Percentiles rank a stretch among this genome's conserved stretches.
phyloP scores from a whole-genome alignment of 2,888 invertebrate genomes.

The Megastigmus dorsalis region DNA sequence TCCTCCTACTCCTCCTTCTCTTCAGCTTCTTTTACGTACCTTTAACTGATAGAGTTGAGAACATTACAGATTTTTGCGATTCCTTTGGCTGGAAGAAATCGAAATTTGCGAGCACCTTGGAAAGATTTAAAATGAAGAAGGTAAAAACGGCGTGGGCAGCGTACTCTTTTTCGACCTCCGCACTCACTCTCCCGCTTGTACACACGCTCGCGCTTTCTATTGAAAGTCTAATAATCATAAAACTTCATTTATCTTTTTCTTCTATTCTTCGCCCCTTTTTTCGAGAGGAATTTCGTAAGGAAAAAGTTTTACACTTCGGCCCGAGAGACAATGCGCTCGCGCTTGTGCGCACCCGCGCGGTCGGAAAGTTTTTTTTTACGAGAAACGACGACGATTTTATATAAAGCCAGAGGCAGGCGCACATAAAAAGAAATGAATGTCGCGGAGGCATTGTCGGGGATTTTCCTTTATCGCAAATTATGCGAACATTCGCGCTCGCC shows the following conservation, averaged over 20 bases:
- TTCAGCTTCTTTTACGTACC: not conserved
- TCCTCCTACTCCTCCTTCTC: no score
- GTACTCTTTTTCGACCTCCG: not conserved
- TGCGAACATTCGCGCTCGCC: slow-evolving; percentile 11
- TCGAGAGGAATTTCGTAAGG: not conserved
- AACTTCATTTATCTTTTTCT: slow-evolving; percentile 17
- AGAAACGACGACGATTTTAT: slow-evolving; percentile 13
- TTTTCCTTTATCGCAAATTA: slow-evolving; percentile 18
- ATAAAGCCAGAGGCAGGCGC: slow-evolving; percentile 9
- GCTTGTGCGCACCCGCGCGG: no score
- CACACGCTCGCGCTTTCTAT: not conserved
- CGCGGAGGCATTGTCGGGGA: slow-evolving; percentile 10
- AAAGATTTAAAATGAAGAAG: slow-evolving; percentile 10
- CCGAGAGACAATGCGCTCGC: not conserved
- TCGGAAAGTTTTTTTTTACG: slow-evolving; percentile 14
- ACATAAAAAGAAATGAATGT: slow-evolving; percentile 14
- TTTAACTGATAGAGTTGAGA: slow-evolving; percentile 9
- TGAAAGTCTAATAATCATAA: slow-evolving; percentile 14
- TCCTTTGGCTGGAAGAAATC: not conserved
- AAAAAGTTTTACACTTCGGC: slow-evolving; percentile 3
- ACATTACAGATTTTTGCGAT: slow-evolving; percentile 2
- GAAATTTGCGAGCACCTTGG: slow-evolving; percentile 5
- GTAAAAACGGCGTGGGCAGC: not conserved
- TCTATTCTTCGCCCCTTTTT: not conserved
- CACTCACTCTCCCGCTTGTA: not conserved